Conservation (phyloP, 2,797 vertebrate species). For the Hoplostethus mediterraneus region DNA sequence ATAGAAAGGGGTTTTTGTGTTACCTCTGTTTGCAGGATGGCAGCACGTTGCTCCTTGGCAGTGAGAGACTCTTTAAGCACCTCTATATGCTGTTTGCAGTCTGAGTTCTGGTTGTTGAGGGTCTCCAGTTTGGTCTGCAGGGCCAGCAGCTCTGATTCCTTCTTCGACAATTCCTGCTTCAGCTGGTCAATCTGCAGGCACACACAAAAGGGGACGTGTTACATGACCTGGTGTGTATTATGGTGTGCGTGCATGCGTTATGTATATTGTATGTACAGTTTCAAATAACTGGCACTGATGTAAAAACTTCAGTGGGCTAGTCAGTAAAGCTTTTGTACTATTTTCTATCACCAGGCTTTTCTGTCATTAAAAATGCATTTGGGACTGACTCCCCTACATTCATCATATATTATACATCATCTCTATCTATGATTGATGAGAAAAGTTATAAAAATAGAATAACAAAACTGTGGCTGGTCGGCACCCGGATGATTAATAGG, state of each 20-base stretch:
- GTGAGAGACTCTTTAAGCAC: constrained; percentile 99
- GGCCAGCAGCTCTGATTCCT: constrained; percentile 98
- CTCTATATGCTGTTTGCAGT: constrained; percentile 99
- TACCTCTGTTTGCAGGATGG: constrained; percentile 99
- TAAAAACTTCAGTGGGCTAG: constrained; percentile 25
- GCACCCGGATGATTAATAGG: constrained; percentile 33
- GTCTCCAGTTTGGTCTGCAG: constrained; percentile 99
- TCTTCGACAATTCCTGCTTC: constrained; percentile 99
- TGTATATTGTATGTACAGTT: neutral
- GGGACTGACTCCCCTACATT: constrained; percentile 76
- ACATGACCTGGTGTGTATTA: neutral
- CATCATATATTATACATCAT: constrained; percentile 82
- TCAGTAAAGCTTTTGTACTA: constrained; percentile 45
- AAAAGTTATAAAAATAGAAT: constrained; percentile 78
- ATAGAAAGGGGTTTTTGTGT: constrained; percentile 14
- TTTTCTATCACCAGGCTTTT: constrained; percentile 65
- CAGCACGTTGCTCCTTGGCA: constrained; percentile 99
- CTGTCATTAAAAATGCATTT: constrained; percentile 80
- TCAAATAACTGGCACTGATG: neutral
- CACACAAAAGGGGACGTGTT: neutral
- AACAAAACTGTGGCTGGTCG: constrained; percentile 71
- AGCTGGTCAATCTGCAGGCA: constrained; percentile 93
- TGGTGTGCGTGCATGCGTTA: no score
- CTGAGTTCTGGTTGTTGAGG: constrained; percentile 99
- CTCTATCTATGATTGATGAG: constrained; percentile 81